Conservation (phyloP, 2,888 invertebrate genomes). For the Himalopsyche anomala region DNA sequence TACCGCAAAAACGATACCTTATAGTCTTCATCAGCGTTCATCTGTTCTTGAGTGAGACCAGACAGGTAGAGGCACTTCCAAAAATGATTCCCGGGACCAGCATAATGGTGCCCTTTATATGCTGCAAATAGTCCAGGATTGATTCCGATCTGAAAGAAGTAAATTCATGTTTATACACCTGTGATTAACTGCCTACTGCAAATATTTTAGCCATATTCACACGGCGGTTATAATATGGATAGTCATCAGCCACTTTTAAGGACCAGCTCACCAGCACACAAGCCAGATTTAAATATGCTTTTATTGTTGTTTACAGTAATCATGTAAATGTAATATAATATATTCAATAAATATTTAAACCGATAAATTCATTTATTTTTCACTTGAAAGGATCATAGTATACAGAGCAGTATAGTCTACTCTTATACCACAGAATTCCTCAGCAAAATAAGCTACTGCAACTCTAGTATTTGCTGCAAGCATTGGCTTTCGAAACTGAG, state of each 20-base stretch:
- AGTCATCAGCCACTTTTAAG: too few species aligned
- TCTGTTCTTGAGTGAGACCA: slow-evolving; percentile 94
- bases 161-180: background rate
- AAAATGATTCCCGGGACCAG: slow-evolving; percentile 99
- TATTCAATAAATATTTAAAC: too few species aligned
- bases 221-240: background rate
- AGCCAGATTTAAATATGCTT: too few species aligned
- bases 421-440: too few species aligned
- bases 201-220: too few species aligned
- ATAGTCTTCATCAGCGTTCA: slow-evolving; percentile 97
- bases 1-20: slow-evolving; percentile 74
- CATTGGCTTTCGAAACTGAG: background rate
- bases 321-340: too few species aligned
- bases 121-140: slow-evolving; percentile 98
- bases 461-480: background rate
- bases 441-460: too few species aligned
- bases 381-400: too few species aligned
- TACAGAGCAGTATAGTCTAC: too few species aligned
- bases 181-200: background rate
- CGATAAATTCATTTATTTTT: too few species aligned
- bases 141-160: slow-evolving; percentile 90
- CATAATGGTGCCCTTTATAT: slow-evolving; percentile 98
- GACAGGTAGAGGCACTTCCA: slow-evolving; percentile 98
- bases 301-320: too few species aligned
- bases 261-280: too few species aligned